Evolutionary conservation across 2,888 invertebrate genomes (phyloP).

Genomic region (Bimastos eiseni): DNA sequence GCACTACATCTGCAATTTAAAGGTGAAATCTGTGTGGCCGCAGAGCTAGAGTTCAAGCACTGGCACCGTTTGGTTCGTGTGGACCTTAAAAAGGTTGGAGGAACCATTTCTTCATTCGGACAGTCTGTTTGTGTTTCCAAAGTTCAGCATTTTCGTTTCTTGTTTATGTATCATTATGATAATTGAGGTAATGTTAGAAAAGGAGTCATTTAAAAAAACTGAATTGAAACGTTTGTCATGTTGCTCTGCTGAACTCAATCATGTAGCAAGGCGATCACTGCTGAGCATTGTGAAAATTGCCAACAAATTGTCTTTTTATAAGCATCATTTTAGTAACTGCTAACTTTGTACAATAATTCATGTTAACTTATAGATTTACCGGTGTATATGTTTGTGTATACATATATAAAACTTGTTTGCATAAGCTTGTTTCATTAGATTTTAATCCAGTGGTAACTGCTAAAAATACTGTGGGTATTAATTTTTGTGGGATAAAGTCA

Average conservation of each 20-base stretch:
- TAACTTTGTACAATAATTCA: conserved; percentile 2
- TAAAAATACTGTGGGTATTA: neutral
- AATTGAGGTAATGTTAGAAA: neutral
- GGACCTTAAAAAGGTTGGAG: neutral
- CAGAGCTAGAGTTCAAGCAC: neutral
- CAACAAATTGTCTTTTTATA: conserved; percentile 13
- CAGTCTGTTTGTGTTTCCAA: too few relatives aligned
- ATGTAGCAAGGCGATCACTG: neutral
- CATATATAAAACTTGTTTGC: neutral
- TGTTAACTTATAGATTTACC: conserved; percentile 1
- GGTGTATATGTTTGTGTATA: conserved; percentile 13
- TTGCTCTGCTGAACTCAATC: neutral
- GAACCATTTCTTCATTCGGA: neutral
- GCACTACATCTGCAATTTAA: neutral
- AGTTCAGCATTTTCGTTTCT: neutral
- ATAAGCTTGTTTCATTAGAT: neutral
- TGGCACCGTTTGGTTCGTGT: neutral
- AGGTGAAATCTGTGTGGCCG: neutral
- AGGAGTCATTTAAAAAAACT: neutral
- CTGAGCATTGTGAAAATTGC: conserved; percentile 4
- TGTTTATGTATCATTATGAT: neutral
- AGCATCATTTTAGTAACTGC: conserved; percentile 7
- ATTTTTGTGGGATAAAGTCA: neutral
- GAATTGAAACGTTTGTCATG: neutral
- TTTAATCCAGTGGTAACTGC: neutral